These are phyloP conservation scores for Palythoa caribaeorum DNA, from an alignment of 92 coral and sea anemone genomes.

Conservation along the genomic window DNA sequence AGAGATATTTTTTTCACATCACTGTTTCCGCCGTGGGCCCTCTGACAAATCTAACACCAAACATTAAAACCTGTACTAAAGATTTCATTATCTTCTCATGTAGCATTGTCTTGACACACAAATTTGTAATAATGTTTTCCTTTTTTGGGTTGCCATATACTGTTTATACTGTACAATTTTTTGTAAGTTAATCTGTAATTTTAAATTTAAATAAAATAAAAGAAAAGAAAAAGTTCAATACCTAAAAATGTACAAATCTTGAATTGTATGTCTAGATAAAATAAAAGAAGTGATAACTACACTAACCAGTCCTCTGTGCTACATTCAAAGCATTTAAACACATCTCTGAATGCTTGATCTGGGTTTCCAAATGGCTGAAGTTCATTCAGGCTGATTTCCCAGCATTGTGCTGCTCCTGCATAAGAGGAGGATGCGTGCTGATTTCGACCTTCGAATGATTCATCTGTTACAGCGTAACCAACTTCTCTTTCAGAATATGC, in stretches of 20 bases:
- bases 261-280: background rate
- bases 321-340: slow-evolving; percentile 71
- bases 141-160: no score
- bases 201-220: no score
- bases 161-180: no score
- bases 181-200: no score
- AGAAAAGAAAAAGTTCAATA: no score
- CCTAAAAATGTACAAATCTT: background rate
- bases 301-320: slow-evolving; percentile 95
- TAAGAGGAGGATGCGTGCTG: slow-evolving; percentile 69
- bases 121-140: background rate
- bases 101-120: no score
- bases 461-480: slow-evolving; percentile 78
- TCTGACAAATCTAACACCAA: no score
- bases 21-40: no score
- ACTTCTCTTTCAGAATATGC: slow-evolving; percentile 79
- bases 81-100: no score
- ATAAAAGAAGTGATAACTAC: background rate
- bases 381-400: slow-evolving; percentile 87
- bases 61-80: no score
- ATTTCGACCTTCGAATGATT: slow-evolving; percentile 71
- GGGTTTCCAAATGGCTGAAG: slow-evolving; percentile 90
- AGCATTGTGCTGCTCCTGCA: slow-evolving; percentile 75
- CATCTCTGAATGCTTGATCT: slow-evolving; percentile 81
- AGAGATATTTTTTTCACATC: background rate